Base-by-base conservation (phyloP, 2,797 vertebrate species). In the Pseudopleuronectes americanus region DNA sequence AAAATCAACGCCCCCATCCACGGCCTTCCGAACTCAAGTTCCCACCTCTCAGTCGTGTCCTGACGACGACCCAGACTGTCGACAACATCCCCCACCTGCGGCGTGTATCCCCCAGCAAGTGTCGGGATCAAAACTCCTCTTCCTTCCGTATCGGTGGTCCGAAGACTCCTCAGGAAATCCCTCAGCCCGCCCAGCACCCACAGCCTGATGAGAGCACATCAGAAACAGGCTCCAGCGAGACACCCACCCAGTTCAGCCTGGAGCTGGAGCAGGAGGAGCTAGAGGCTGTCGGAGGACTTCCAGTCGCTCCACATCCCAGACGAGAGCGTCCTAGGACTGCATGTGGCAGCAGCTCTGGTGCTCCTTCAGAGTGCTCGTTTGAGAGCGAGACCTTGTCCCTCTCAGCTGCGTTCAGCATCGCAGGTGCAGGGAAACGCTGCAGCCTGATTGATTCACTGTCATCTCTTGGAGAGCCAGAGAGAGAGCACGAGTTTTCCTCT, bases 1-100 rank as follows among this genome's bases (percentile, higher is more conserved):
- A 92, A 53, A 89, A 94, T 0, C 93, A 79, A 19, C 79, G 41
- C 3, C 64, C 94, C 36, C 94, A 95, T 1, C 74, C 92, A 0
- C 93, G 96, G 1, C 96, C 96, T 0, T 95, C 92, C 0, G 96
- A 97, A 70, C 93, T 97, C 8, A 95, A 95, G 64, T 93, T 97
- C 58, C 94, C 96, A 0, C 94, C 96, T 0, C 87, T 96, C 14
- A 95, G 93, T 0, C 94, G 97, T 0, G 93, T 95, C 31, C 83
- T 98, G 57, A 95, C 94, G 0, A 93, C 96, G 0, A 95, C 96
- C 1, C 94, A 96, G 0, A 96, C 94, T 0, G 97, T 98, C 10
- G 97, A 98, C 86, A 96, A 92, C 0, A 90, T 98, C 4, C 96
- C 96, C 1, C 97, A 97, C 82, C 90, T 97, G 54, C 94, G 96